Conservation (phyloP, 1,140 invertebrate species). For the Papilio helenus region DNA sequence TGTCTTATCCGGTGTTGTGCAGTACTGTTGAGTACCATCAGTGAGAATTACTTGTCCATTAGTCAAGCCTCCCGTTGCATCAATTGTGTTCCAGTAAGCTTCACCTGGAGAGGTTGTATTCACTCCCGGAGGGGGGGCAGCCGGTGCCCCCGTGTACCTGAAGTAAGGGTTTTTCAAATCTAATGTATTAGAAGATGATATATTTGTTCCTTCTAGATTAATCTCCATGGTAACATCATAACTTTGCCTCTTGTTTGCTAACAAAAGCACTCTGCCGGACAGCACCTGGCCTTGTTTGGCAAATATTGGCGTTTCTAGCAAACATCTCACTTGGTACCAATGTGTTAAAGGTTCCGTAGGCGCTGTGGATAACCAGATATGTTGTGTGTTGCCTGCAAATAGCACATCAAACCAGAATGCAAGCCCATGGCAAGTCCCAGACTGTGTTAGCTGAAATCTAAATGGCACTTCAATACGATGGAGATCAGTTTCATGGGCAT, state of each 20-base stretch:
- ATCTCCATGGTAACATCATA: constrained; percentile 99
- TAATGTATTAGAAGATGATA: constrained; percentile 93
- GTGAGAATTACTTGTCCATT: constrained; percentile 76
- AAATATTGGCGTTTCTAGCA: constrained; percentile 96
- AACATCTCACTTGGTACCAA: constrained; percentile 99
- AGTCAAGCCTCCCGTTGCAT: constrained; percentile 83
- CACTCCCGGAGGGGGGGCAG: constrained; percentile 94
- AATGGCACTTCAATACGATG: constrained; percentile 98
- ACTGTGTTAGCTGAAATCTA: constrained; percentile 95
- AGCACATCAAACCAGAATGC: constrained; percentile 99
- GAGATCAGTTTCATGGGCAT: constrained; percentile 96
- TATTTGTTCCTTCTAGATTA: constrained; percentile 93
- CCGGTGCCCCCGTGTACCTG: constrained; percentile 93
- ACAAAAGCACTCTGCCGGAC: constrained; percentile 93
- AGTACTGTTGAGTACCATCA: constrained; percentile 75
- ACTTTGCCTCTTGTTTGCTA: constrained; percentile 98
- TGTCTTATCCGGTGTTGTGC: constrained; percentile 70
- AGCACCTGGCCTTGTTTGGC: constrained; percentile 97
- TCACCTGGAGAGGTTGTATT: constrained; percentile 96
- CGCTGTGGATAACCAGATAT: constrained; percentile 98
- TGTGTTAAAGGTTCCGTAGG: constrained; percentile 99
- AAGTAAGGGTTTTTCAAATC: constrained; percentile 99
- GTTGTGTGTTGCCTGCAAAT: constrained; percentile 95
- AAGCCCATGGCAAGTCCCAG: constrained; percentile 97
- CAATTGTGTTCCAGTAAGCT: constrained; percentile 93